Base-by-base conservation (phyloP, 2,888 invertebrate genomes). In the Allygus modestus region DNA sequence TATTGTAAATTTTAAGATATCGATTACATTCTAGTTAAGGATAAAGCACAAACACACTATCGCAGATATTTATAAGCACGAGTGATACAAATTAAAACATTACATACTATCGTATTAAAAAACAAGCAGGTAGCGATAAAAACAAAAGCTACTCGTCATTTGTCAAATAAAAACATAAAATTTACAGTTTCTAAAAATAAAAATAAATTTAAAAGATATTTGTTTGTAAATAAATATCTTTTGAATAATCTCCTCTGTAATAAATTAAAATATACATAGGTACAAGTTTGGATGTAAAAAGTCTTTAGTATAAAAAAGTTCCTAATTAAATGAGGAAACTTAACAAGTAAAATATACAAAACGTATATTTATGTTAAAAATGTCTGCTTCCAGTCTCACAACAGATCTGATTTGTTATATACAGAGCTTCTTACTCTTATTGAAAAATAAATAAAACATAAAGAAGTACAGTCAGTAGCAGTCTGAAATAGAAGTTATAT, bases 61-160 rank as follows among this genome's bases (percentile, higher is more conserved):
- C 31, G 69, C 69, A 31, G 23, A 73, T 73, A 73, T 41, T 69
- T 73, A 73, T 73, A 73, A 73, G 43, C 37, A 41, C 26, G 7
- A 37, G 2, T 43, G n/a, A 65, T 31, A 12, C 1, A 65, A 2
- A 65, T 23, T 31, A 12, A 58, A 65, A 65, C 65, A 65, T 23
- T 65, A 65, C 1, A 9, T 54, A 54, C 4, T 28, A 26, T 28
- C 15, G 58, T 58, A 65, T 28, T 65, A 65, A 28, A 65, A 23
- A 65, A 65, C 0, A 65, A 26, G 58, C 20, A 58, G 11, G 7
- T 23, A 15, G 28, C 15, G 9, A 28, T 28, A 28, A 65, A 65
- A 65, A 28, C 9, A 11, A 65, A 1, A 58, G 23, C 58, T 58
- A 58, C 58, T 37, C 9, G 5, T 37, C 2, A 51, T 12, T 7